Evolutionary conservation across 2,888 invertebrate species (phyloP).

Genomic region (Coleophora deauratella): DNA sequence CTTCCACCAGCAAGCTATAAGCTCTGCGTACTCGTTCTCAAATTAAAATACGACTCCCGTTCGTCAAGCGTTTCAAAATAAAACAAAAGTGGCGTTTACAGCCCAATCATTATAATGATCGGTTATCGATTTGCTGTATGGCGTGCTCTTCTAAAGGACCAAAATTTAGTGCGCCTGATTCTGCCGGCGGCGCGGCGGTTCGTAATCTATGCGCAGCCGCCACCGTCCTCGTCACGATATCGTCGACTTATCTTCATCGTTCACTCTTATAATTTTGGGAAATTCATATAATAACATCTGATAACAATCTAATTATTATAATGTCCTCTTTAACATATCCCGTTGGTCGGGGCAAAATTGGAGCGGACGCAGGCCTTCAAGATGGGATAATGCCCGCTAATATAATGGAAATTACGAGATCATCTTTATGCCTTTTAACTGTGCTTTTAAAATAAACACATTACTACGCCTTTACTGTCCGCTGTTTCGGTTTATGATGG

Average conservation of each 20-base stretch:
- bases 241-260: slow-evolving; percentile 60
- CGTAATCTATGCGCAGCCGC: slow-evolving; percentile 59
- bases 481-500: slow-evolving; percentile 27
- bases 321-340: slow-evolving; percentile 72
- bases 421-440: slow-evolving; percentile 56
- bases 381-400: slow-evolving; percentile 62
- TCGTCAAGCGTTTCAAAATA: slow-evolving; percentile 53
- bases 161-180: slow-evolving; percentile 61
- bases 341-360: slow-evolving; percentile 57
- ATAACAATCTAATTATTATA: slow-evolving; percentile 73
- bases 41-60: slow-evolving; percentile 61
- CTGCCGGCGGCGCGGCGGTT: slow-evolving; percentile 48
- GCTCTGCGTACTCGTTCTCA: slow-evolving; percentile 9
- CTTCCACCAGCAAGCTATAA: background rate
- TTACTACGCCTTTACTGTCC: slow-evolving; percentile 34
- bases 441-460: slow-evolving; percentile 67
- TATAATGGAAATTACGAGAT: slow-evolving; percentile 63
- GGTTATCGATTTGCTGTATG: slow-evolving; percentile 68
- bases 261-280: slow-evolving; percentile 65
- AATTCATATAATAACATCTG: slow-evolving; percentile 71
- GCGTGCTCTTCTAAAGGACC: slow-evolving; percentile 66
- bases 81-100: slow-evolving; percentile 58
- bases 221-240: slow-evolving; percentile 62
- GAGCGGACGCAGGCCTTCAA: slow-evolving; percentile 40
- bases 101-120: slow-evolving; percentile 70